phyloP scores from a whole-genome alignment of 2,797 vertebrate species.

The Acridotheres tristis region DNA sequence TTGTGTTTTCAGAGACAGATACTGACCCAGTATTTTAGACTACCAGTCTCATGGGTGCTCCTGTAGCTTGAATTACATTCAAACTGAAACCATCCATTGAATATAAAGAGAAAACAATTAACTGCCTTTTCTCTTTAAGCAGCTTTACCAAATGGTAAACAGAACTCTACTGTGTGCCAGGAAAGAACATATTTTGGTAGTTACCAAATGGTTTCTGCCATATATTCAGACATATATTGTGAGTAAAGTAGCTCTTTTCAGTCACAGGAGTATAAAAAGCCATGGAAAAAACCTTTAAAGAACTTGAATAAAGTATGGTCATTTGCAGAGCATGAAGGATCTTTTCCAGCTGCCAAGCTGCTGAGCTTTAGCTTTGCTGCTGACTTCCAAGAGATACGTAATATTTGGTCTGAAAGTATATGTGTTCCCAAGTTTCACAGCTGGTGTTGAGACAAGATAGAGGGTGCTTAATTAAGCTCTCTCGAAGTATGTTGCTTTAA shows the following conservation, averaged over 20 bases:
- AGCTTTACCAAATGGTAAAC: slow-evolving; percentile 1
- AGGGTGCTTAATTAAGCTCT: not conserved
- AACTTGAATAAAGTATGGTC: not conserved
- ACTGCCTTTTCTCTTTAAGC: not conserved
- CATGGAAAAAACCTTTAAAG: not conserved
- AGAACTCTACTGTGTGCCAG: not conserved
- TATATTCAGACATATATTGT: not conserved
- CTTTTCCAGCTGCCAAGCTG: slow-evolving; percentile 4
- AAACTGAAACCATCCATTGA: not conserved
- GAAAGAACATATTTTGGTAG: slow-evolving; percentile 5
- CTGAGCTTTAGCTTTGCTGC: slow-evolving; percentile 19
- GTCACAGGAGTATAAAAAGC: not conserved
- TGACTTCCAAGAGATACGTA: not conserved
- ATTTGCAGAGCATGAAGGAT: slow-evolving; percentile 8
- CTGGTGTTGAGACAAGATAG: not conserved
- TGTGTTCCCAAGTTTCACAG: not conserved
- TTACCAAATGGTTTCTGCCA: not conserved
- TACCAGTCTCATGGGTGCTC: not conserved
- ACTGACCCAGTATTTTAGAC: not conserved
- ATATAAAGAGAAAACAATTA: not conserved
- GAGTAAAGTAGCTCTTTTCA: not conserved
- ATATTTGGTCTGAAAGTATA: not conserved
- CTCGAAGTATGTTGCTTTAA: not conserved
- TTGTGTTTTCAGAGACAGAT: not conserved
- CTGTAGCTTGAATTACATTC: not conserved